Evolutionary conservation across 1,140 invertebrate species (phyloP).

Genomic region (Chironomus tepperi): DNA sequence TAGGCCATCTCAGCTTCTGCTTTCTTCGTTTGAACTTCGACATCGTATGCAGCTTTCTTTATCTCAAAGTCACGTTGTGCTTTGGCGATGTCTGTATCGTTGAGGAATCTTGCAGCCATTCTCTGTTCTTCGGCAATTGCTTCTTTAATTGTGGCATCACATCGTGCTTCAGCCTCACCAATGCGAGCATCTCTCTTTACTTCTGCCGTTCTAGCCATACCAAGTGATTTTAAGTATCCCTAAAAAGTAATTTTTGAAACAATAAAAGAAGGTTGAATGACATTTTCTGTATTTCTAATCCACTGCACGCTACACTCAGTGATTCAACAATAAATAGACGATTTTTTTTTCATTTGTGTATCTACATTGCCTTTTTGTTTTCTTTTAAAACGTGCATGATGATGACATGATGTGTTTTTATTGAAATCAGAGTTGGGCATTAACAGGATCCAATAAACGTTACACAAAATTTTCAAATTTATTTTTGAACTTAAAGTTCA

Average conservation of each 20-base stretch:
- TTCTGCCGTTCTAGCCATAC: conserved; percentile 92
- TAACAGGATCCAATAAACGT: too few relatives aligned
- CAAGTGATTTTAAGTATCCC: conserved; percentile 91
- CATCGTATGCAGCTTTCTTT: conserved; percentile 94
- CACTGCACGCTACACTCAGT: not conserved
- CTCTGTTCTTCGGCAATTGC: conserved; percentile 93
- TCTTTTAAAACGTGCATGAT: not conserved
- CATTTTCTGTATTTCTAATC: not conserved
- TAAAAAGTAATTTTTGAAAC: conserved; percentile 39
- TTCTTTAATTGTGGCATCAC: conserved; percentile 83
- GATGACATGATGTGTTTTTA: not conserved
- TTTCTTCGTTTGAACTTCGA: conserved; percentile 90
- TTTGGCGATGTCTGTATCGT: conserved; percentile 95
- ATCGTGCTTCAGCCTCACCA: conserved; percentile 87
- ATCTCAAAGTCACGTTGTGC: conserved; percentile 92
- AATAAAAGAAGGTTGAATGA: not conserved
- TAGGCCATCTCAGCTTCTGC: conserved; percentile 94
- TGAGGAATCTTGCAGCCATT: conserved; percentile 82
- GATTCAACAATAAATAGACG: not conserved
- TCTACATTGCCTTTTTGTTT: not conserved
- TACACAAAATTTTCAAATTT: too few relatives aligned
- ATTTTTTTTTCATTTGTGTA: not conserved
- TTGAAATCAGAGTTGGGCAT: too few relatives aligned
- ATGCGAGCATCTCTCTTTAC: conserved; percentile 94
- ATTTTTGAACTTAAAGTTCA: too few relatives aligned